Percentiles rank a stretch among this genome's conserved stretches.
These are phyloP conservation scores for Erethizon dorsatum DNA, from an alignment of 2,797 vertebrate genomes.

Conservation along the genomic window DNA sequence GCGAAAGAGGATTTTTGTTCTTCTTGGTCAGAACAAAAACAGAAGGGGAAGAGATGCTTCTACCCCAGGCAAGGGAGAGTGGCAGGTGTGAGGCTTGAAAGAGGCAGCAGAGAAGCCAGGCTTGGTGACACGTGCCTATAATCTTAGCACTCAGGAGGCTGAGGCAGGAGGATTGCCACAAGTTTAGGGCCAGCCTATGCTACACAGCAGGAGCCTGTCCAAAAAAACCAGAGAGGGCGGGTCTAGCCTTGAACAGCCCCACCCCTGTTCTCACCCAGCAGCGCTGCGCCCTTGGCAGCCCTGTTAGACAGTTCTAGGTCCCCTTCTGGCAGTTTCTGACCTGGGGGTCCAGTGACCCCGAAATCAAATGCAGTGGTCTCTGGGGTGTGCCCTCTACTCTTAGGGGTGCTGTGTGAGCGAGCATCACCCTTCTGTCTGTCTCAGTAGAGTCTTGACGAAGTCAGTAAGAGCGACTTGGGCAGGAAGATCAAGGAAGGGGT, in stretches of 20 bases:
- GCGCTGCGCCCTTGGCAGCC: neutral
- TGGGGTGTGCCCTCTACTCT: no score
- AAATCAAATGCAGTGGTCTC: neutral
- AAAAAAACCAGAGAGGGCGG: neutral
- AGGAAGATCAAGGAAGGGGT: constrained; percentile 97
- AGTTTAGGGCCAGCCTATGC: neutral
- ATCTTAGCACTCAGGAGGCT: neutral
- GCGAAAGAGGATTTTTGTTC: neutral
- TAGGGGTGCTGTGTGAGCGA: neutral
- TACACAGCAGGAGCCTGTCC: neutral
- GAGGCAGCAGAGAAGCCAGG: neutral
- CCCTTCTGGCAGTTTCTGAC: neutral
- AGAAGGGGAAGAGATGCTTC: neutral
- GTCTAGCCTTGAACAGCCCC: no score
- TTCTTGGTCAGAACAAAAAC: neutral
- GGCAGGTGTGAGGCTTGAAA: neutral
- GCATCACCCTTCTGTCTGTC: neutral
- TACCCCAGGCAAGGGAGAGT: neutral
- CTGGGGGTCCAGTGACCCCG: neutral
- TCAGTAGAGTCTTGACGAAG: constrained; percentile 96
- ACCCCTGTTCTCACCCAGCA: rapidly evolving
- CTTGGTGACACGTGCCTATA: neutral
- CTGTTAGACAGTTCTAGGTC: neutral
- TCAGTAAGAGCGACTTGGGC: constrained; percentile 95
- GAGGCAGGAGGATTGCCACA: neutral